These are phyloP conservation scores for Megaceryle torquata DNA, from an alignment of 2,113 vertebrate genomes.

Conservation along the genomic window DNA sequence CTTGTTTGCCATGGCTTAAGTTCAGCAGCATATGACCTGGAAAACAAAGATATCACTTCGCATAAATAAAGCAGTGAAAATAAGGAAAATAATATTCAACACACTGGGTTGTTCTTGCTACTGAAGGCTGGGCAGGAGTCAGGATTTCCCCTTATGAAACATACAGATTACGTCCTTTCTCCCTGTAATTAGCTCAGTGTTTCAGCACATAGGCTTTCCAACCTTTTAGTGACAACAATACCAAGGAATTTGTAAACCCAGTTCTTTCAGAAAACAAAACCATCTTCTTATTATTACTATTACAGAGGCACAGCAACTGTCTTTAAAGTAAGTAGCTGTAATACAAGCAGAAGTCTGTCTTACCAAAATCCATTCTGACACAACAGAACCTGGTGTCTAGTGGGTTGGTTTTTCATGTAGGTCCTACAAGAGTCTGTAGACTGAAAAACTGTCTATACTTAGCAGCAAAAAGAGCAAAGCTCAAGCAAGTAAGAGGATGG, in stretches of 20 bases:
- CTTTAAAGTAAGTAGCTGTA: neutral
- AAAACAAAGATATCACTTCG: slow-evolving; percentile 18
- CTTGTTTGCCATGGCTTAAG: slow-evolving; percentile 79
- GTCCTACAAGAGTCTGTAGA: neutral
- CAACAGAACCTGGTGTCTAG: neutral
- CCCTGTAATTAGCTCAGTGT: neutral
- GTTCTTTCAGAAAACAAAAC: neutral
- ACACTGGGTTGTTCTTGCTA: neutral
- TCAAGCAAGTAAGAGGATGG: neutral
- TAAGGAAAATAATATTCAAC: neutral
- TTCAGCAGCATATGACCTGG: slow-evolving; percentile 92
- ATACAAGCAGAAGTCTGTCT: neutral
- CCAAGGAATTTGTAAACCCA: neutral
- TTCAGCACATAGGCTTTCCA: neutral
- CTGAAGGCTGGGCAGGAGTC: neutral
- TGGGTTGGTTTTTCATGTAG: neutral
- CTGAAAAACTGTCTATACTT: neutral
- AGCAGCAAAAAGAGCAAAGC: neutral
- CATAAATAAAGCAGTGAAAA: neutral
- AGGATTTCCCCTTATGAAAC: neutral
- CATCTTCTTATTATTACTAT: neutral
- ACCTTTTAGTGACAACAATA: neutral
- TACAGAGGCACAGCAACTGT: neutral
- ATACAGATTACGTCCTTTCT: neutral
- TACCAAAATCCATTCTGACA: neutral